Conservation (phyloP, 2,888 invertebrate species). For the Calameuta filiformis region DNA sequence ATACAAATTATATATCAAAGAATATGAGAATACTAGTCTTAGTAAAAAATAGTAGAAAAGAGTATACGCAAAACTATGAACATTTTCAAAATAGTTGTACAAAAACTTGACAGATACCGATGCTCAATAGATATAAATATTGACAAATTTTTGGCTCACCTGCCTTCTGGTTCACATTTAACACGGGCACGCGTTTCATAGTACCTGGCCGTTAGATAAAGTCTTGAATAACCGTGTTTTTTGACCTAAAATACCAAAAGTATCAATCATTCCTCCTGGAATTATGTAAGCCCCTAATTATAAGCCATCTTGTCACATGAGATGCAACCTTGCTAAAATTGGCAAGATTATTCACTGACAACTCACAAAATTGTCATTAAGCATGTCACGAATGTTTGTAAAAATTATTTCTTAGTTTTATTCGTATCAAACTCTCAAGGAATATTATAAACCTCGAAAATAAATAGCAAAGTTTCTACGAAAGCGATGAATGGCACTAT, state of each 20-base stretch:
- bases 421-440: neutral
- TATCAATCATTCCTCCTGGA: slow-evolving; percentile 27
- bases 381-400: neutral
- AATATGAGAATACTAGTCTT: neutral
- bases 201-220: slow-evolving; percentile 49
- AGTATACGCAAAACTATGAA: neutral
- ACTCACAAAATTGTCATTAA: slow-evolving; percentile 8
- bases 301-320: slow-evolving; percentile 57
- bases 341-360: slow-evolving; percentile 37
- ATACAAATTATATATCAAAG: neutral
- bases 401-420: neutral
- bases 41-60: neutral
- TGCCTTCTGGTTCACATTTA: slow-evolving; percentile 45
- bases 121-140: neutral
- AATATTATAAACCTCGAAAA: neutral
- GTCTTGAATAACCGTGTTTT: slow-evolving; percentile 51
- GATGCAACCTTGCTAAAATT: neutral
- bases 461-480: neutral
- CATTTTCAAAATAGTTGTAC: neutral
- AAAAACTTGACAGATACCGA: neutral
- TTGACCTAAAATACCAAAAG: slow-evolving; percentile 47
- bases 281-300: slow-evolving; percentile 56
- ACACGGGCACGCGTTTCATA: slow-evolving; percentile 47
- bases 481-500: neutral
- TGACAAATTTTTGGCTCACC: slow-evolving; percentile 34